Conservation (phyloP, 2,113 vertebrate genomes). For the Ptilorrhoa leucosticta region DNA sequence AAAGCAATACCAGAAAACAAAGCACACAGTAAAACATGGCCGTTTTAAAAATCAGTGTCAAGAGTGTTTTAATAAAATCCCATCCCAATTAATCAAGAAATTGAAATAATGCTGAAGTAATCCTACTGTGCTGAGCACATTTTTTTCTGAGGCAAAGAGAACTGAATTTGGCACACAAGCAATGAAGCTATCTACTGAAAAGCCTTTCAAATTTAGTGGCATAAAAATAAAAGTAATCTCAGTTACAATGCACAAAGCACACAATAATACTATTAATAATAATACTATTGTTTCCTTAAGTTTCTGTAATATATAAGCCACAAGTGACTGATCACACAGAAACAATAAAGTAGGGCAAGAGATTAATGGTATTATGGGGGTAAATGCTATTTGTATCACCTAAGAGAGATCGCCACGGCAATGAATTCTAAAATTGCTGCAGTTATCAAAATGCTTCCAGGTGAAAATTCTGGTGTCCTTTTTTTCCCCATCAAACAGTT, state of each 20-base stretch:
- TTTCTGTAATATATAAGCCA: slow-evolving; percentile 33
- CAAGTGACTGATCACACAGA: slow-evolving; percentile 5
- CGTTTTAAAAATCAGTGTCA: neutral
- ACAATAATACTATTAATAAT: neutral
- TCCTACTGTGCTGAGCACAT: neutral
- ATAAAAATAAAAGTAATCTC: neutral
- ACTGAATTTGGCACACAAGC: neutral
- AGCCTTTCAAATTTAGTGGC: neutral
- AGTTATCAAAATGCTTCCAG: neutral
- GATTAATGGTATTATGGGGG: neutral
- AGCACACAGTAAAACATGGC: neutral
- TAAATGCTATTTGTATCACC: slow-evolving; percentile 14
- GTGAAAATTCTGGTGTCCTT: neutral
- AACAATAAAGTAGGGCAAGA: neutral
- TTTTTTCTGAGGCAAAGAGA: neutral
- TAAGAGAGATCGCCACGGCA: neutral
- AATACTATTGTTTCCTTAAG: slow-evolving; percentile 4
- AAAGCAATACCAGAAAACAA: neutral
- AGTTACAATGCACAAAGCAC: neutral
- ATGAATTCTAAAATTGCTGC: slow-evolving; percentile 25
- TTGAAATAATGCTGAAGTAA: neutral
- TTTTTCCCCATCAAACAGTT: neutral
- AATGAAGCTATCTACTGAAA: neutral
- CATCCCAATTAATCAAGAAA: neutral
- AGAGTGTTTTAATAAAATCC: neutral